Evolutionary conservation across 2,113 vertebrate species (phyloP), one percentile per base, ranked within the genome.

Genomic region (Dryoscopus gambensis): DNA sequence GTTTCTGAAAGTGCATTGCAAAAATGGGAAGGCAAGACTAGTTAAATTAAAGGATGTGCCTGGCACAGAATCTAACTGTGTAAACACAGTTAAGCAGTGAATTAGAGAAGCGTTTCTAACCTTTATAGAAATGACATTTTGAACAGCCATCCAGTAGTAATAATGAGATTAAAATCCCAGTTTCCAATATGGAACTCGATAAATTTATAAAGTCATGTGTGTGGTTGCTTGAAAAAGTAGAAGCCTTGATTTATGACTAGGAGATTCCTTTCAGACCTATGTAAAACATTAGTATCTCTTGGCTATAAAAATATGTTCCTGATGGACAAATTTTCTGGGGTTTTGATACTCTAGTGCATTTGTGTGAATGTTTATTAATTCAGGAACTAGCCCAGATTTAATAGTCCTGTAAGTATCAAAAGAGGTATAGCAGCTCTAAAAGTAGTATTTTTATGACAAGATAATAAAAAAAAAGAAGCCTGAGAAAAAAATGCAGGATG

Each of bases 381-480:
- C 87, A 92, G 91, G 84, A 89, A 93, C 31, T 84, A 60, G 40
- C 76, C 81, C 63, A 91, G 91, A 86, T 96, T 95, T 96, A 97
- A 92, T 92, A 96, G 62, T 69, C 60, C 65, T 90, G 52, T 87
- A 96, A 93, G 75, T 93, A 94, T 67, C 83, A 93, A 94, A 97
- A 81, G 89, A 93, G 33, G 57, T 68, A 87, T 67, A 92, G 62
- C 27, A 85, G 81, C 89, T 96, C 82, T 93, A 80, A 97, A 97
- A 91, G 39, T 79, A 92, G 89, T n/a, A 87, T 78, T 93, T 97
- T 95, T 65, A 95, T 49, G 7, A 60, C 46, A 95, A 96, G 78
- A 84, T 68, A 93, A 47, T 81, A 59, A 88, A 91, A 87, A 70
- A 71, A 88, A 77, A 65, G 76, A 75, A 90, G 14, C 4, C 13